Conservation (phyloP, 2,888 invertebrate species). For the Eutolmus rufibarbis region DNA sequence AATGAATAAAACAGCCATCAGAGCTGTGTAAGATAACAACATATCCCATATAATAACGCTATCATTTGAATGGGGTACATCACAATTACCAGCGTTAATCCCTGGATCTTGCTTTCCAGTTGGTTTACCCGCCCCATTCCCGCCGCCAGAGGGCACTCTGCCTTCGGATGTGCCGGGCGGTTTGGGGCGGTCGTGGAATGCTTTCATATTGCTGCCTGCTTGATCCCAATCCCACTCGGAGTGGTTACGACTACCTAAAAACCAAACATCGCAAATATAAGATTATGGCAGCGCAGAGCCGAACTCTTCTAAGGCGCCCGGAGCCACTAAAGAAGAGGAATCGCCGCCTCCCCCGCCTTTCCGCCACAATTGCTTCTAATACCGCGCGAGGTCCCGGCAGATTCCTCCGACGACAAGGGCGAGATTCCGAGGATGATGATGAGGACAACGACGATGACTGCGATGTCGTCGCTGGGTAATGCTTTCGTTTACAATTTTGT, state of each 20-base stretch:
- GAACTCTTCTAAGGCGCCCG: background rate
- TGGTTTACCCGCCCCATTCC: background rate
- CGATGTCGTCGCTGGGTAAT: slow-evolving; percentile 18
- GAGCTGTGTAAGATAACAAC: slow-evolving; percentile 46
- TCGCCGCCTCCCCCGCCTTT: background rate
- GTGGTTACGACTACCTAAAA: slow-evolving; percentile 40
- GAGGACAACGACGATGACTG: slow-evolving; percentile 14
- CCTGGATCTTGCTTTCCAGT: slow-evolving; percentile 45
- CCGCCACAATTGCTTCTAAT: slow-evolving; percentile 31
- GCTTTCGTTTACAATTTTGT: slow-evolving; percentile 37
- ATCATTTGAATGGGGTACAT: slow-evolving; percentile 48
- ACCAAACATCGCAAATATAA: slow-evolving; percentile 41
- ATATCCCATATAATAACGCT: slow-evolving; percentile 48
- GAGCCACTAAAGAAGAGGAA: slow-evolving; percentile 31
- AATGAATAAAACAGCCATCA: slow-evolving; percentile 38
- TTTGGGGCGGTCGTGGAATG: background rate
- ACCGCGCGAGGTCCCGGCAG: background rate
- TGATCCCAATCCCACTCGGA: slow-evolving; percentile 29
- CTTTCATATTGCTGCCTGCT: slow-evolving; percentile 24
- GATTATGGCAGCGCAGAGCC: slow-evolving; percentile 33
- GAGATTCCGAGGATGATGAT: slow-evolving; percentile 6
- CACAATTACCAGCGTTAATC: slow-evolving; percentile 49
- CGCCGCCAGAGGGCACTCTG: background rate
- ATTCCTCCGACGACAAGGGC: slow-evolving; percentile 12
- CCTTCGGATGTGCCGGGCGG: background rate